Percentiles rank a stretch among this genome's conserved stretches.
Evolutionary conservation across 2,888 invertebrate genomes (phyloP).

Genomic region (Drosophila nr. perissopoda): DNA sequence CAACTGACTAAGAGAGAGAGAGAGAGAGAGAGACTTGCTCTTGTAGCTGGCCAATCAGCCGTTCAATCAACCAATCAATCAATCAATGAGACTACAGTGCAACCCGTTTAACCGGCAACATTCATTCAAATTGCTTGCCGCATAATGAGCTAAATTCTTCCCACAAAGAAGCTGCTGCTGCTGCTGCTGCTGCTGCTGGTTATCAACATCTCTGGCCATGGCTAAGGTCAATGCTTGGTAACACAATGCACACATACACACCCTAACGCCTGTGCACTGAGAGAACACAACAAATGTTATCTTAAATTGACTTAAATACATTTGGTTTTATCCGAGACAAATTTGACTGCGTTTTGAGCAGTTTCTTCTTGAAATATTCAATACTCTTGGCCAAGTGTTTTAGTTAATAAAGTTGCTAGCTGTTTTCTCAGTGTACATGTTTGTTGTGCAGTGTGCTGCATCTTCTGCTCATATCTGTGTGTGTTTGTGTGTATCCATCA

Average conservation of each 20-base stretch:
- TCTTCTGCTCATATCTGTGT: conserved; percentile 36
- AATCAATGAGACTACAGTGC: conserved; percentile 35
- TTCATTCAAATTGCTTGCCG: conserved; percentile 36
- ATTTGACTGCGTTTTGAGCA: not conserved
- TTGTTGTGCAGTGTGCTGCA: conserved; percentile 22
- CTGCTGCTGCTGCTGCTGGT: conserved; percentile 14
- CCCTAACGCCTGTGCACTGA: conserved; percentile 2
- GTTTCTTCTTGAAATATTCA: not conserved
- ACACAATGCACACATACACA: conserved; percentile 13
- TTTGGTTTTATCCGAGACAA: not conserved
- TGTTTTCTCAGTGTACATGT: not conserved
- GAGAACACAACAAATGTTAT: not conserved
- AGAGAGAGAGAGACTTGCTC: not conserved
- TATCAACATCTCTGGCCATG: conserved; percentile 47
- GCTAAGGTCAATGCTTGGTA: conserved; percentile 72
- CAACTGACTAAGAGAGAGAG: not conserved
- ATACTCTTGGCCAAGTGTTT: not conserved
- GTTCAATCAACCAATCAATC: conserved; percentile 35
- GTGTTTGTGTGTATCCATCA: conserved; percentile 71
- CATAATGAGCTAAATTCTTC: conserved; percentile 42
- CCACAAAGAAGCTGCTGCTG: conserved; percentile 21
- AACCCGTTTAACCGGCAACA: conserved; percentile 33
- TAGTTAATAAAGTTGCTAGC: not conserved
- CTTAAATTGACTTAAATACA: not conserved
- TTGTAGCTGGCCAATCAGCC: conserved; percentile 14